Base-by-base conservation (phyloP, 2,888 invertebrate species). In the Eilema depressum region DNA sequence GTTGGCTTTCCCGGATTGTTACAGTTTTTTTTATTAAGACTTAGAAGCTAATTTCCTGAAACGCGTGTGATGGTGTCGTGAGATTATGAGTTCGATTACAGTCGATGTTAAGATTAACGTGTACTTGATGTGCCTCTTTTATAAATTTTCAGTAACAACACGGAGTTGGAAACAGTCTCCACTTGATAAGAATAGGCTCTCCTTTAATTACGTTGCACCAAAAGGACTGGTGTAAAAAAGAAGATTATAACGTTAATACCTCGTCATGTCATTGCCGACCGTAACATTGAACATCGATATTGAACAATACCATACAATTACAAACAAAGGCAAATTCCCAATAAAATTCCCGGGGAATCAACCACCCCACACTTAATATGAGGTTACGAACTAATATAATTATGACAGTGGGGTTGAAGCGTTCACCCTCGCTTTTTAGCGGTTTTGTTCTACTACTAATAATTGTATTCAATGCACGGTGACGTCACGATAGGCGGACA, bases 351-450 rank as follows among this genome's bases (percentile, higher is more conserved):
- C 71, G 69, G 73, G 69, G 60, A 61, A 70, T 69, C 61, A 65
- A 71, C 67, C 76, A 71, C 79, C 83, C 77, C 77, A 75, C 80
- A 76, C 75, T 87, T 91, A 92, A 91, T 89, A 87, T 83, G 91
- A 91, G 93, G 93, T 94, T 93, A 93, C 89, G 86, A 86, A 88
- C 88, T 93, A 93, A 92, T 92, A 90, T 90, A 87, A 89, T 93
- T 93, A 92, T 84, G 79, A 76, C 81, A 75, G 77, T 73, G 88
- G 91, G 88, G 87, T 76, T 83, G 83, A 80, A 79, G 75, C 76
- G 70, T 80, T 82, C 86, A 84, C 90, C 88, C 88, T 84, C 79
- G 77, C 80, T 89, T 89, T 91, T 90, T 89, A 88, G 83, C 82
- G 80, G 84, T 87, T 86, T 89, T 87, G 89, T 90, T 86, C 88